Percentiles rank a stretch among this genome's conserved stretches.
Conservation (phyloP, 2,797 vertebrate species). For the Ceyx erithaca region DNA sequence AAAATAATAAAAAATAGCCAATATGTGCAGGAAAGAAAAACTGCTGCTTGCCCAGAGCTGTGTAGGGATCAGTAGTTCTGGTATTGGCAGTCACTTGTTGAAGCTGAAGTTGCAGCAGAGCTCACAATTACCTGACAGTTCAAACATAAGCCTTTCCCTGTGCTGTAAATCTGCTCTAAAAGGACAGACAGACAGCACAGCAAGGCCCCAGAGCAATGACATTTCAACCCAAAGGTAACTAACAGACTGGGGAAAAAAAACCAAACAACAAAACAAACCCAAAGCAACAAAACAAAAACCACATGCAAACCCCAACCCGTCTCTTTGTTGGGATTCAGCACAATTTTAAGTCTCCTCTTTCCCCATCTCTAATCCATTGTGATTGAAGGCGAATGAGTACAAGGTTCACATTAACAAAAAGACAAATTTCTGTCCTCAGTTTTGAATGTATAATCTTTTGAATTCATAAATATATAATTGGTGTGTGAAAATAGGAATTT, state of each 20-base stretch:
- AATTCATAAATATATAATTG: background rate
- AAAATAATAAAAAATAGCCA: background rate
- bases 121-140: background rate
- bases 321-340: background rate
- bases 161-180: background rate
- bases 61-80: background rate
- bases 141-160: background rate
- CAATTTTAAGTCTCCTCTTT: background rate
- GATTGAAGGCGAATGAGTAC: background rate
- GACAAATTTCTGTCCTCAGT: background rate
- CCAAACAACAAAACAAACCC: background rate
- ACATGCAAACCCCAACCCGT: background rate
- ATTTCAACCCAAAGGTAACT: background rate
- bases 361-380: background rate
- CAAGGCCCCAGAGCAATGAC: background rate
- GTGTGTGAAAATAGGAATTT: background rate
- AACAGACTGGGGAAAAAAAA: no score
- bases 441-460: background rate
- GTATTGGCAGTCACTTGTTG: conserved; percentile 5
- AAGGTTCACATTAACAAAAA: background rate
- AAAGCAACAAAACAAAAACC: background rate
- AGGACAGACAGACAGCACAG: background rate
- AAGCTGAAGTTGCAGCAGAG: background rate
- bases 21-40: background rate
- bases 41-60: background rate